Evolutionary conservation across 2,797 vertebrate species (phyloP).

Genomic region (Sphenopsis melanotis): DNA sequence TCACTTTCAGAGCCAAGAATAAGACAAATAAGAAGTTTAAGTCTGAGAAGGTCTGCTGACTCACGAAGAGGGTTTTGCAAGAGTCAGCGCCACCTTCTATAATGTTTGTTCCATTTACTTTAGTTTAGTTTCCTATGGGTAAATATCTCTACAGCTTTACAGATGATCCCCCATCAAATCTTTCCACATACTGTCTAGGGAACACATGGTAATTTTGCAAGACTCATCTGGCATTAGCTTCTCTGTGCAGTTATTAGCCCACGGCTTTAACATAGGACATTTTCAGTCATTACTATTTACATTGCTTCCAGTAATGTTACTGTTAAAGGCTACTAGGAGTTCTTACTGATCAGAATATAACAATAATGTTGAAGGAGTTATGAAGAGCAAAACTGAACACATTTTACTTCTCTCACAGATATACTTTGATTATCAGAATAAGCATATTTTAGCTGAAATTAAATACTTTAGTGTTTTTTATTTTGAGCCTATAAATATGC

Average conservation of each 20-base stretch:
- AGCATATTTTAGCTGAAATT: not conserved
- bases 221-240: not conserved
- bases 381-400: not conserved
- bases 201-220: not conserved
- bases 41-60: not conserved
- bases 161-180: not conserved
- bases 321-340: not conserved
- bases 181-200: not conserved
- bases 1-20: not conserved
- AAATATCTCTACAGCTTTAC: not conserved
- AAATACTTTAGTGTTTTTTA: not conserved
- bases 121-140: not conserved
- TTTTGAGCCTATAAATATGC: not conserved
- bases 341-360: not conserved
- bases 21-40: not conserved
- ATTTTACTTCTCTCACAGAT: not conserved
- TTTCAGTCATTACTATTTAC: not conserved
- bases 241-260: not conserved
- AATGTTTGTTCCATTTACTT: fast-evolving
- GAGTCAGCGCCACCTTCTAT: not conserved
- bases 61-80: not conserved
- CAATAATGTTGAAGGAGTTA: not conserved
- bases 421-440: not conserved
- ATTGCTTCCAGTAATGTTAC: not conserved
- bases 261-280: not conserved